Percentiles rank a stretch among this genome's conserved stretches.
These are phyloP conservation scores for Cecidostiba fungosa DNA, from an alignment of 2,888 invertebrate genomes.

Conservation along the genomic window DNA sequence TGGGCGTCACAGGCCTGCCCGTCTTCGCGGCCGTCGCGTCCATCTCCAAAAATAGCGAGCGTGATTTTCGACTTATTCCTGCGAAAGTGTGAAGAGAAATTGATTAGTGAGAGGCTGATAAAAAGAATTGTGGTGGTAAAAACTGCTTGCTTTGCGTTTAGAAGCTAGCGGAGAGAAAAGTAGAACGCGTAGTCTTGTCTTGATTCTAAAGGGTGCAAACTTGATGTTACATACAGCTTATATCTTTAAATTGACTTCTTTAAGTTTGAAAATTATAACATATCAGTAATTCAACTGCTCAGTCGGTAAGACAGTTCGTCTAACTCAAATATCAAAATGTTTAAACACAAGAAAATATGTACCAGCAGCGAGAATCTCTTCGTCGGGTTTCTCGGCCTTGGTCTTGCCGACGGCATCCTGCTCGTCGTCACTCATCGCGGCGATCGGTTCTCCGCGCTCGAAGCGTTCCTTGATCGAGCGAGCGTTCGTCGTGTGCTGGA, in stretches of 20 bases:
- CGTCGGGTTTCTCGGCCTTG: conserved; percentile 85
- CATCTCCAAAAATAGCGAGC: conserved; percentile 92
- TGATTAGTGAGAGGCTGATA: conserved; percentile 28
- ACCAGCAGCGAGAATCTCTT: conserved; percentile 91
- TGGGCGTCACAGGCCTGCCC: conserved; percentile 83
- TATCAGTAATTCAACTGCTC: neutral
- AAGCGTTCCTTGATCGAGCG: conserved; percentile 89
- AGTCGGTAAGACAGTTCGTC: too few relatives aligned
- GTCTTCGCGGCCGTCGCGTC: conserved; percentile 88
- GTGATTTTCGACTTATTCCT: conserved; percentile 94
- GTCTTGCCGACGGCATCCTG: conserved; percentile 76
- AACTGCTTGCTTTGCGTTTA: neutral
- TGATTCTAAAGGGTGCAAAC: neutral
- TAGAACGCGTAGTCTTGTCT: neutral
- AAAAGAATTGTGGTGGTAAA: neutral
- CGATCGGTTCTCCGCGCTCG: conserved; percentile 87
- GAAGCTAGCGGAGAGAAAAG: neutral
- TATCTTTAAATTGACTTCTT: neutral
- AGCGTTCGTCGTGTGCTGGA: conserved; percentile 80
- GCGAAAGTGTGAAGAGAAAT: conserved; percentile 65
- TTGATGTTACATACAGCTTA: too few relatives aligned
- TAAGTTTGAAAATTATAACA: neutral
- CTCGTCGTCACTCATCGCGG: conserved; percentile 85
- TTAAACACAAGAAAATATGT: neutral
- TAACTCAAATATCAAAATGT: too few relatives aligned